Evolutionary conservation across 2,888 invertebrate species (phyloP), one percentile per base, ranked within the genome.

Genomic region (Drosophila limbata): DNA sequence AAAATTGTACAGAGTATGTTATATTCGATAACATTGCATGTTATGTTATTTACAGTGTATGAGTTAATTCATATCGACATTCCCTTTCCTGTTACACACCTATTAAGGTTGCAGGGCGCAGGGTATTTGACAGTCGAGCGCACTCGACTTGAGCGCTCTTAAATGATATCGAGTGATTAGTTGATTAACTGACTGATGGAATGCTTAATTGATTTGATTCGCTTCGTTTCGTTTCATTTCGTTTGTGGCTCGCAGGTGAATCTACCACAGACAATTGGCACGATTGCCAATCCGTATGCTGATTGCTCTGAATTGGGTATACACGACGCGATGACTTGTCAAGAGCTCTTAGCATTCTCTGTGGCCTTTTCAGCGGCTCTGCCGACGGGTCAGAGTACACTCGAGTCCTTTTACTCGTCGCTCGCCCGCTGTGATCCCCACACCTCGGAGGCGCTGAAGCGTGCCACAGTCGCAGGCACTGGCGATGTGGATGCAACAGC

Each of bases 311-410:
- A 95, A 72, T 86, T 95, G 69, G 93, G 92, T 79, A 89, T 93
- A 79, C 93, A 93, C 79, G 93, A 93, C 70, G 92, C 93, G 53
- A 92, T 93, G 92, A 93, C 93, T 25, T 98, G 98, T 92, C 97
- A 97, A 92, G 97, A 98, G 93, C 94, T 98, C 31, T 93, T 98
- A 67, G 98, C 98, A n/a, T 94, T 98, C 59, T 96, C 97, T 52
- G 98, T 98, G 10, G 98, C 98, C 0, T 94, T 98, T 60, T 97
- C 97, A 72, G 98, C 98, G 0, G 97, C 98, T 0, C 93, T 98
- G 71, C 97, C 98, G 2, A 97, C 98, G 4, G 97, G 97, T 19
- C 97, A 96, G 92, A 95, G 96, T 45, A 96, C 96, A 13, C 93
- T 97, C 53, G 96, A 97, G 90, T 96, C 96, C 0, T 96, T 97